Percentiles rank a stretch among this genome's conserved stretches.
Conservation (phyloP, 2,797 vertebrate species). For the Ispidina lecontei region DNA sequence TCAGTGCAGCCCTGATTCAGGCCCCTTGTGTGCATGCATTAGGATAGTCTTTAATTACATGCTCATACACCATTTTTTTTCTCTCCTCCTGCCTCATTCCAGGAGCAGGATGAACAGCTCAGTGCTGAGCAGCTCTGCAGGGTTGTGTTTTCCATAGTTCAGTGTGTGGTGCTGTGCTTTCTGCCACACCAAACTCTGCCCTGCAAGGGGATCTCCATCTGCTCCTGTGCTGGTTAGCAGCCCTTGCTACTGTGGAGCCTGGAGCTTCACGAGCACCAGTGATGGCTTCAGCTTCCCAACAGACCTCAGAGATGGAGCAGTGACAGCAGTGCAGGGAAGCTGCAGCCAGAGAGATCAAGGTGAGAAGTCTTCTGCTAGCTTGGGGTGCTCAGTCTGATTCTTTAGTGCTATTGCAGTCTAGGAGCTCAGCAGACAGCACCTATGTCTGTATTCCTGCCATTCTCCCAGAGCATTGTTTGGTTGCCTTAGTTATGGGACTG, state of each 20-base stretch:
- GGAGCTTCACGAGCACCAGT: neutral
- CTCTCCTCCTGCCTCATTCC: neutral
- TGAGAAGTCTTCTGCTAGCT: neutral
- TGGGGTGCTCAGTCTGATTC: neutral
- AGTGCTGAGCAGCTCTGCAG: slow-evolving; percentile 24
- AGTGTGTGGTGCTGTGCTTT: slow-evolving; percentile 27
- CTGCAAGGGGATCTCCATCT: slow-evolving; percentile 24
- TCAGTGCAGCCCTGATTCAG: slow-evolving; percentile 12
- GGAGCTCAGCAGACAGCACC: neutral
- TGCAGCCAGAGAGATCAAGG: slow-evolving; percentile 2
- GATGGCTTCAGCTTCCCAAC: slow-evolving; percentile 11
- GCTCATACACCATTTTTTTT: neutral
- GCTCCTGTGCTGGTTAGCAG: neutral
- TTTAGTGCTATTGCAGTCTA: neutral
- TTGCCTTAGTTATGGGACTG: neutral
- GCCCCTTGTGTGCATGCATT: neutral
- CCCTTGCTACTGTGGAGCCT: neutral
- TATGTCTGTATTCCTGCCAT: neutral
- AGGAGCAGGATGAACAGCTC: neutral
- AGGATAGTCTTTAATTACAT: slow-evolving; percentile 47
- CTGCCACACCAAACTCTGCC: neutral
- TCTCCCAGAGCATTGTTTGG: neutral
- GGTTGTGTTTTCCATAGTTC: slow-evolving; percentile 33
- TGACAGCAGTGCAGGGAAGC: neutral
- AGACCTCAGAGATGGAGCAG: neutral